Base-by-base conservation (phyloP, 1,140 invertebrate genomes). In the Spodoptera frugiperda region DNA sequence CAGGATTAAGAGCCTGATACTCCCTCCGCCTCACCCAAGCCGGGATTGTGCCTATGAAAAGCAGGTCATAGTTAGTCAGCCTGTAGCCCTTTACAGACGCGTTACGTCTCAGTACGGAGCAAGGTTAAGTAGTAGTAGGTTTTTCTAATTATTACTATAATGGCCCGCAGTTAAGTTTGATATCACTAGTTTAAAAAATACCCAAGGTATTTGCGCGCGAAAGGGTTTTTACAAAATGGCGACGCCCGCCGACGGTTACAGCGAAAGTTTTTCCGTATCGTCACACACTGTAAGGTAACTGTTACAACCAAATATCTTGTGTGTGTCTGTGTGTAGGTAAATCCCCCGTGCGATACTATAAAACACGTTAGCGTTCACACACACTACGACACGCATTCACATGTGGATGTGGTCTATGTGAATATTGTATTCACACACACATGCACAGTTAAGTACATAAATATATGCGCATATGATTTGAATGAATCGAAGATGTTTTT, bases 381-480 rank as follows among this genome's bases (percentile, higher is more conserved):
- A 59, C 55, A 59, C 55, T n/a, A 6, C 5, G 53, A 25, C 25
- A 25, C 4, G 21, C 12, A 14, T 30, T 51, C 48, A 6, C 48
- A 51, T n/a, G 48, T 51, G 12, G 3, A 2, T 30, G 21, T 2
- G 55, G n/a, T 4, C 25, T 30, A 8, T n/a, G 21, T 59, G 55
- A n/a, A 54, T 54, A 54, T 21, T 54, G 21, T 54, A 21, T 8
- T 54, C 17, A 21, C 19, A 54, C 53, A 21, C 17, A 10, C 2
- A 10, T 51, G 9, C 33, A 6, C 6, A 39, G 33, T 39, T 39
- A 39, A 39, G n/a, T 51, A n/a, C 17, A 11, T 21, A 54, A 54
- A 54, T 54, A 54, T 54, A 54, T 54, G 53, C 53, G 53, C 53
- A 54, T 54, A 54, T 15, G 10, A 54, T 54, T 54, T 17, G 14